Conservation (phyloP, 2,888 invertebrate species). For the Hydroisotoma schaefferi region DNA sequence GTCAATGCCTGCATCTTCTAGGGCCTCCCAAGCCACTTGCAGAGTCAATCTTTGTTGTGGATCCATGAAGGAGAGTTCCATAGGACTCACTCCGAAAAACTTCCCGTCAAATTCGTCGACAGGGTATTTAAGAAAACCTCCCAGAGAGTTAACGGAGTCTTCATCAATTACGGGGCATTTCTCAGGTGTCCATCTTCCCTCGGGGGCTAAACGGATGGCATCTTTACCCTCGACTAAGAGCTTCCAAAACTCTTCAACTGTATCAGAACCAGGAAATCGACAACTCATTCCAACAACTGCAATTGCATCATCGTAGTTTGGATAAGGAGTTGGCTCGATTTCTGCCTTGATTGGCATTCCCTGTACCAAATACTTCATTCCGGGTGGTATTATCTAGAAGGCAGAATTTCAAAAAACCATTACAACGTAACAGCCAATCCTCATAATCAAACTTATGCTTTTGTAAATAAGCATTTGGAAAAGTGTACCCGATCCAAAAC, state of each 20-base stretch:
- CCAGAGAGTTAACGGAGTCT: conserved; percentile 17
- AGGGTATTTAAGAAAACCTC: conserved; percentile 13
- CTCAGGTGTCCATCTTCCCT: conserved; percentile 19
- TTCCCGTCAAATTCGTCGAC: conserved; percentile 26
- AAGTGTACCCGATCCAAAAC: conserved; percentile 5
- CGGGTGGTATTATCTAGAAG: no score
- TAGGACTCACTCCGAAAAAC: conserved; percentile 29
- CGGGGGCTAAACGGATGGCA: conserved; percentile 14
- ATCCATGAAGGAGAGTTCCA: conserved; percentile 19
- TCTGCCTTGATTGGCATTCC: no score
- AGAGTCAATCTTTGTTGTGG: conserved; percentile 10
- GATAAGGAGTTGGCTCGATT: not conserved
- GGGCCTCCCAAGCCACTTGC: conserved; percentile 13
- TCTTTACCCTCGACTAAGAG: conserved; percentile 23
- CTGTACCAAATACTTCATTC: no score
- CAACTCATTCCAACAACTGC: conserved; percentile 36
- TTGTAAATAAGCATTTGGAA: no score
- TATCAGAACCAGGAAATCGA: conserved; percentile 30
- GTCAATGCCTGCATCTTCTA: conserved; percentile 10
- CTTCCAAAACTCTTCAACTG: conserved; percentile 29
- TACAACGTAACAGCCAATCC: no score
- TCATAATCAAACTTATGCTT: no score
- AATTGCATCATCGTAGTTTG: conserved; percentile 15
- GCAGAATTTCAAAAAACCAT: no score
- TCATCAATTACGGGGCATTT: conserved; percentile 5